Base-by-base conservation (phyloP, 2,113 vertebrate species). In the Conger conger region DNA sequence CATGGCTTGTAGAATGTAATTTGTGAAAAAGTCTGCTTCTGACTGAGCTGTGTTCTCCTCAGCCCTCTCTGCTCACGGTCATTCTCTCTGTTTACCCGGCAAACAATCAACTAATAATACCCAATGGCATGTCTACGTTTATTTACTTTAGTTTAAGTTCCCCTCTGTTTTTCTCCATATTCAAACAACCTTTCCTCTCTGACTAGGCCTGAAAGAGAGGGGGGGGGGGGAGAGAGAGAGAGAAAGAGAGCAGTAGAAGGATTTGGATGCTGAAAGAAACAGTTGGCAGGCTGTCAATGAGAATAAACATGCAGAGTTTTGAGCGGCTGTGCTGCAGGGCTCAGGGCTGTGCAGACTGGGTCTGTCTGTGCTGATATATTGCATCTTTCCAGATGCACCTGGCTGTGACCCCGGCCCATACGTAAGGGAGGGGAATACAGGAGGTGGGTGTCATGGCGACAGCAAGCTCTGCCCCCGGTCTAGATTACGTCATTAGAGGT, bases 361-460 rank as follows among this genome's bases (percentile, higher is more conserved):
- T 80, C 87, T 92, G 91, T 87, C 88, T 89, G 87, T 40, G 83
- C 85, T 83, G 86, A 79, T 0, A 0, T 87, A 30, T 57, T 88
- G 85, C 89, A 36, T 82, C 0, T 87, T 93, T 92, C 88, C 92
- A 93, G 91, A 89, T 87, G 83, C 86, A 81, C 42, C 90, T 88
- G 85, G 83, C 93, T 94, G 93, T 93, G 91, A 94, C 92, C 89
- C 78, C 90, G 45, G 17, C 77, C 91, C 90, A 93, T 92, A 91
- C 95, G 95, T 93, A 86, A 63, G 33, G 81, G 16, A 88, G 79
- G 82, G 81, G 84, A 89, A 93, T 89, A 91, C 87, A 87, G 87
- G 88, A 92, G 88, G 91, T 91, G 88, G 85, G 89, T 91, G 79
- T 85, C 86, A 68, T 27, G 86, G 90, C 88, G 89, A 91, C 85